Conservation (phyloP, 2,797 vertebrate genomes). For the Labroides dimidiatus region DNA sequence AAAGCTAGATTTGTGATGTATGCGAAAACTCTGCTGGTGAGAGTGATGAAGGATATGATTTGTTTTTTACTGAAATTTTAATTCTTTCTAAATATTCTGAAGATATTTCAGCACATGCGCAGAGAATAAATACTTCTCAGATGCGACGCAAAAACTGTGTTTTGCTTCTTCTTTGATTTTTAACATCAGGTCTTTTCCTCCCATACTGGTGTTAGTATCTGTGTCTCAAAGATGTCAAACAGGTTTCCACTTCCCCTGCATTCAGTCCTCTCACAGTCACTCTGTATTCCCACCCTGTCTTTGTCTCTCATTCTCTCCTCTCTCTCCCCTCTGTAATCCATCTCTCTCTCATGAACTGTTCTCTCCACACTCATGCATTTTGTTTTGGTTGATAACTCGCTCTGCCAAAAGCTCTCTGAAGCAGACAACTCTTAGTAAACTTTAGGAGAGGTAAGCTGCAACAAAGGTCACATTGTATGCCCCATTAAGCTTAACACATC, state of each 20-base stretch:
- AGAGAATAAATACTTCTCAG: slow-evolving; percentile 77
- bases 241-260: slow-evolving; percentile 19
- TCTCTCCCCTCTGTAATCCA: slow-evolving; percentile 30
- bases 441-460: slow-evolving; percentile 75
- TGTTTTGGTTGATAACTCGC: slow-evolving; percentile 73
- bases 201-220: no score
- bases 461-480: slow-evolving; percentile 35
- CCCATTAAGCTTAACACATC: slow-evolving; percentile 44
- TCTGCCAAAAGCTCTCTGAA: slow-evolving; percentile 68
- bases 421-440: slow-evolving; percentile 66
- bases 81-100: slow-evolving; percentile 66
- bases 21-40: slow-evolving; percentile 51
- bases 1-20: slow-evolving; percentile 30
- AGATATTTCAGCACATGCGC: slow-evolving; percentile 63
- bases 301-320: slow-evolving; percentile 41
- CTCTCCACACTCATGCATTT: slow-evolving; percentile 65
- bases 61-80: slow-evolving; percentile 57
- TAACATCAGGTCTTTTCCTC: no score
- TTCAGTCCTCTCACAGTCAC: slow-evolving; percentile 17
- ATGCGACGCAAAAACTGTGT: slow-evolving; percentile 59
- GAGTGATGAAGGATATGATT: slow-evolving; percentile 28
- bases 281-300: slow-evolving; percentile 7
- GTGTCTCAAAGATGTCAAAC: neutral
- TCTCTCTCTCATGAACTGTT: slow-evolving; percentile 41
- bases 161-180: slow-evolving; percentile 6